A percentile compares a stretch with the other conserved stretches of the same genome.
Evolutionary conservation across 2,113 vertebrate species (phyloP).

Genomic region (Cisticola juncidis): DNA sequence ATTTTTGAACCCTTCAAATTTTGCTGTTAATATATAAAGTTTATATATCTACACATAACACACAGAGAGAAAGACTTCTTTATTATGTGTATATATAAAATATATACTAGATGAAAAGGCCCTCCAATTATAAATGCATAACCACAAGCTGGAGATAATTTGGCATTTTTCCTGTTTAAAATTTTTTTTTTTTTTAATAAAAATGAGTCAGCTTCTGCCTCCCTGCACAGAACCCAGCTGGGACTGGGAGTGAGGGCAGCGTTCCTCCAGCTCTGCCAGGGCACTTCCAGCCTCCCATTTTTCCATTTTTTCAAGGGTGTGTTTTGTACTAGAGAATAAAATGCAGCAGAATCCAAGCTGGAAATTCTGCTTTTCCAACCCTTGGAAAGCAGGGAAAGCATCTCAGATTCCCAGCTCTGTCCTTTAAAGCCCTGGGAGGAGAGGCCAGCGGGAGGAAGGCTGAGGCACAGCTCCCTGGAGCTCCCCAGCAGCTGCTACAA

Average conservation of each 20-base stretch:
- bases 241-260: not conserved
- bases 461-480: not conserved
- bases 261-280: not conserved
- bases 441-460: not conserved
- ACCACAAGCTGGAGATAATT: not conserved
- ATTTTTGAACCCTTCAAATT: not conserved
- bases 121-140: not conserved
- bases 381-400: not conserved
- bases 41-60: not conserved
- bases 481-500: not conserved
- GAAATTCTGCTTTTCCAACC: not conserved
- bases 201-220: not conserved
- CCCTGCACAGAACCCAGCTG: not conserved
- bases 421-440: not conserved
- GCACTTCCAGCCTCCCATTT: not conserved
- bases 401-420: not conserved
- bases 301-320: not conserved
- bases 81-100: conserved; percentile 36
- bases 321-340: not conserved
- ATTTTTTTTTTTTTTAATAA: not conserved
- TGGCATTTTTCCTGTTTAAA: not conserved
- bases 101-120: not conserved
- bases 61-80: not conserved
- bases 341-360: not conserved
- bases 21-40: not conserved